Base-by-base conservation (phyloP, 2,888 invertebrate species). In the Galerucella calmariensis region DNA sequence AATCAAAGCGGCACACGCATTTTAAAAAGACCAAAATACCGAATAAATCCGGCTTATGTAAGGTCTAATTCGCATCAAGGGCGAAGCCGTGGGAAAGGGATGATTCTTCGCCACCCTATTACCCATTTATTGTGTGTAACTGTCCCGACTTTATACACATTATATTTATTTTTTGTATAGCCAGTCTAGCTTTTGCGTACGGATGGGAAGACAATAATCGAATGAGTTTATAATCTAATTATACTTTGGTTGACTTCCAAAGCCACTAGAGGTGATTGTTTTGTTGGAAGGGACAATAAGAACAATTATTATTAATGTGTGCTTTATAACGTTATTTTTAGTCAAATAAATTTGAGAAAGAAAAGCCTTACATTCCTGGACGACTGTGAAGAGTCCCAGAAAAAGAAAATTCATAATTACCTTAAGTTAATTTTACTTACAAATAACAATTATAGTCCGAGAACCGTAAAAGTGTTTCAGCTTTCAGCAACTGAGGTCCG, bases 51-150 rank as follows among this genome's bases (percentile, higher is more conserved):
- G 78, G 78, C 75, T 77, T 78, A 77, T 72, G 75, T 66, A 76
- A 73, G 76, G 77, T 67, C 76, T 76, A 77, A 79, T 75, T 74
- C 77, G 74, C 46, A 72, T 69, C 69, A 74, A 77, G 82, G 82
- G 81, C 76, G 80, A 81, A 73, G 79, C 78, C 83, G 83, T 83
- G 83, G 83, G 83, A 83, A 83, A 77, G 79, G 79, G 82, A 80
- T 80, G 81, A 77, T 71, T 75, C 67, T 66, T 76, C 76, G 74
- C 76, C 80, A 78, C 78, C 82, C 81, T 75, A 78, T 82, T 80
- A 78, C 79, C 80, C 80, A 80, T 79, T 80, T 79, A 81, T 81
- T 81, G 81, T 81, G 76, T 67, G 61, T 61, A 56, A 69, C 71
- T 75, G 74, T 75, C 77, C 78, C 72, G 27, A 53, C 53, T 69